Evolutionary conservation across 2,888 invertebrate genomes (phyloP).

Genomic region (Schizaphis graminum): DNA sequence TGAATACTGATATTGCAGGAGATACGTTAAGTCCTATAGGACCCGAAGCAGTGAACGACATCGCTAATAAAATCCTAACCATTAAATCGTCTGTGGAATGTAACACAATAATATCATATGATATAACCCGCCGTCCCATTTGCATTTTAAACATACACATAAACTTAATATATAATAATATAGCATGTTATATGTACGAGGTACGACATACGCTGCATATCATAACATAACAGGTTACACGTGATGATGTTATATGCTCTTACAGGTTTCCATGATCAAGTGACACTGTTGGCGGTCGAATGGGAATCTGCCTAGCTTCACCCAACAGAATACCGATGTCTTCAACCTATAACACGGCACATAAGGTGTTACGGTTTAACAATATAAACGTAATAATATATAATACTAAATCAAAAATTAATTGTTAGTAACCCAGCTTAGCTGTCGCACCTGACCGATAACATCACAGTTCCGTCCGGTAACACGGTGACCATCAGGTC

Average conservation of each 20-base stretch:
- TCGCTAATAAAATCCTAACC: too few relatives aligned
- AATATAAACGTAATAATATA: not conserved
- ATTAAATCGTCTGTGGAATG: too few relatives aligned
- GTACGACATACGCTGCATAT: not conserved
- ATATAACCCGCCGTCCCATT: too few relatives aligned
- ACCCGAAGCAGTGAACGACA: too few relatives aligned
- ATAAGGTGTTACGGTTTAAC: too few relatives aligned
- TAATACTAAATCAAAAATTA: not conserved
- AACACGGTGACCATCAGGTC: constrained; percentile 81
- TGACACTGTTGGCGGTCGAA: constrained; percentile 88
- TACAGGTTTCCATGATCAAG: constrained; percentile 85
- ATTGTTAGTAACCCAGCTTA: not conserved
- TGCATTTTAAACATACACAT: too few relatives aligned
- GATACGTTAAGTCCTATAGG: too few relatives aligned
- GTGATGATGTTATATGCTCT: constrained; percentile 70
- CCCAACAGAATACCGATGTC: constrained; percentile 85
- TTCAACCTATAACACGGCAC: constrained; percentile 76
- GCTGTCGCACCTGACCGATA: constrained; percentile 75
- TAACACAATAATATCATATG: too few relatives aligned
- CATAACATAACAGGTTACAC: not conserved
- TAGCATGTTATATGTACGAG: not conserved
- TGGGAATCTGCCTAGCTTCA: constrained; percentile 88
- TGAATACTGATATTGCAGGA: too few relatives aligned
- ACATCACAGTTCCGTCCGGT: constrained; percentile 83
- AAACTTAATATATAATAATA: not conserved